Base-by-base conservation (phyloP, 1,140 invertebrate genomes). In the Heterodera schachtii region DNA sequence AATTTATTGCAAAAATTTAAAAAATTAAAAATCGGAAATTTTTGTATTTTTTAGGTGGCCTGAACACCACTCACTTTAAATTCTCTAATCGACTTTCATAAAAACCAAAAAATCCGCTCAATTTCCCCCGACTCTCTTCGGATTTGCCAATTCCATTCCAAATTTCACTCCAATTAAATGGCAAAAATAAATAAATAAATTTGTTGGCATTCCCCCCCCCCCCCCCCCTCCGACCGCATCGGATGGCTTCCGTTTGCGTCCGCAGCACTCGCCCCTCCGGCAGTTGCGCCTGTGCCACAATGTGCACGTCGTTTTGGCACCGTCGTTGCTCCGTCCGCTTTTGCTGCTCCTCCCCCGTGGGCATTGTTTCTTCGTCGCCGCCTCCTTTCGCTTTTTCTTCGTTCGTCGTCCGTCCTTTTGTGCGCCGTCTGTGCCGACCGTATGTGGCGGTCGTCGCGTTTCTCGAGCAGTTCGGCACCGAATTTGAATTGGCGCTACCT, bases 201-300 rank as follows among this genome's bases (percentile, higher is more conserved):
- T 75, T 43, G 11, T 57, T 41, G n/a, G 43, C 11, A 11, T 70
- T 60, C 5, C 3, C 19, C 21, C 19, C 31, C 47, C 19, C 3
- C 60, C 11, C 52, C 16, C 46, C 41, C 49, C 79, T 94, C 95
- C 94, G 91, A 97, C 95, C 97, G 92, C 96, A 98, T 82, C 96
- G 93, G 84, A 98, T 98, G 64, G 95, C 94, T 78, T 95, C 94
- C 44, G 95, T 97, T 87, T 94, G 94, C 75, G 94, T 93, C 92
- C 98, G 96, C n/a, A 98, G 91, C 0, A 94, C 60, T 5, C 91
- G 93, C 3, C 95, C 95, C 88, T 94, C 93, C 6, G 93, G 91
- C 80, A 97, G 92, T 60, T 93, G 94, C 0, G 94, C 94, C 73
- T 96, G 92, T 90, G 97, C 97, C 4, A 97, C 94, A 93, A 98